A percentile compares a stretch with the other conserved stretches of the same genome.
Conservation (phyloP, 2,797 vertebrate genomes). For the Lepilemur ruficaudatus region DNA sequence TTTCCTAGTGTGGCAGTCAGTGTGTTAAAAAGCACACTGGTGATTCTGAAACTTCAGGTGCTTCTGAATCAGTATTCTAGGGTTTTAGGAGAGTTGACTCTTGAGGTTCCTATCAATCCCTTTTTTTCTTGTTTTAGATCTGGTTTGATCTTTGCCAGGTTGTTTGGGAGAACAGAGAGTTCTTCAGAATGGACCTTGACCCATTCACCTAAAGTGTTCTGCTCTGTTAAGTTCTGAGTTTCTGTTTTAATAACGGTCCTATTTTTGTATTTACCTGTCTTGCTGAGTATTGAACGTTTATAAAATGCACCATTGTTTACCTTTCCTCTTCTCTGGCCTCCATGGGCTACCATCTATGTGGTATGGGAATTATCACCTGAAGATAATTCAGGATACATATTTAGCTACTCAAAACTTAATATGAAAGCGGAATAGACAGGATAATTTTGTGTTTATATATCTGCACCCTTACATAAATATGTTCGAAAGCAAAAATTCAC, state of each 20-base stretch:
- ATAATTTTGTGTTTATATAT: neutral
- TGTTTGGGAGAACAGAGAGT: neutral
- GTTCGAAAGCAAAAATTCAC: slow-evolving; percentile 27
- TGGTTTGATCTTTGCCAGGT: neutral
- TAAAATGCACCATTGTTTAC: neutral
- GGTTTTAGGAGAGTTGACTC: neutral
- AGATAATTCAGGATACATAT: neutral
- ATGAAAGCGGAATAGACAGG: neutral
- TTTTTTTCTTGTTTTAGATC: neutral
- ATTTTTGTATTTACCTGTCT: neutral
- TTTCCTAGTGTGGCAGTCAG: too few relatives aligned
- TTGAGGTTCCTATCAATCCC: neutral
- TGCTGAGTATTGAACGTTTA: neutral
- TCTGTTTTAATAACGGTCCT: neutral
- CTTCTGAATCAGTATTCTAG: neutral
- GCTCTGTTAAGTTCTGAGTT: neutral
- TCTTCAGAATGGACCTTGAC: neutral
- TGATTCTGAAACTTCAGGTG: neutral
- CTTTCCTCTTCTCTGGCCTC: neutral
- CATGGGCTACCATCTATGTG: neutral
- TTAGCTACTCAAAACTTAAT: slow-evolving; percentile 2
- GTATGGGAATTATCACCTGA: neutral
- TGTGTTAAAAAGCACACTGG: neutral
- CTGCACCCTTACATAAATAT: neutral
- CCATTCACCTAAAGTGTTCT: neutral